These are phyloP conservation scores for Zaprionus ornatus DNA, from an alignment of 1,140 invertebrate genomes.

Conservation along the genomic window DNA sequence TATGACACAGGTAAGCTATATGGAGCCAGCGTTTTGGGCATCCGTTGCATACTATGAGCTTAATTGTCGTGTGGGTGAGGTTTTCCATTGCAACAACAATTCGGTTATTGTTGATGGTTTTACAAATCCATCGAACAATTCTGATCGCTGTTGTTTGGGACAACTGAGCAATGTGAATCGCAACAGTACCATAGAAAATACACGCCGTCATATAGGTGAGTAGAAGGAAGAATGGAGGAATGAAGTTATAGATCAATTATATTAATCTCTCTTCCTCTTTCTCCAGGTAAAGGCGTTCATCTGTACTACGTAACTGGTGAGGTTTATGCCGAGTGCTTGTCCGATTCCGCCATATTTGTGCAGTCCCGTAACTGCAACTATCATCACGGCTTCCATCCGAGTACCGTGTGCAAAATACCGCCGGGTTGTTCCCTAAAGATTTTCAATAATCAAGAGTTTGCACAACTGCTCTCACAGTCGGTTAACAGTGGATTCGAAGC, in stretches of 20 bases:
- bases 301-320: slow-evolving; percentile 99
- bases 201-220: slow-evolving; percentile 97
- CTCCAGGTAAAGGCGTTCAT: slow-evolving; percentile 90
- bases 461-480: slow-evolving; percentile 94
- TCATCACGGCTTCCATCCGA: slow-evolving; percentile 97
- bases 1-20: slow-evolving; percentile 92
- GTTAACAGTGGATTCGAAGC: slow-evolving; percentile 98
- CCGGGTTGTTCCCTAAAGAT: slow-evolving; percentile 97
- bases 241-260: neutral
- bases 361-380: slow-evolving; percentile 98
- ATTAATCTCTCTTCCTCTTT: neutral
- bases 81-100: slow-evolving; percentile 96
- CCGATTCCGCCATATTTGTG: slow-evolving; percentile 98
- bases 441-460: slow-evolving; percentile 99
- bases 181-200: slow-evolving; percentile 99
- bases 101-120: slow-evolving; percentile 98
- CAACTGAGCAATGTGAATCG: slow-evolving; percentile 98
- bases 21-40: slow-evolving; percentile 97
- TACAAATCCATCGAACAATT: slow-evolving; percentile 97
- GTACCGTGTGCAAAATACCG: slow-evolving; percentile 97
- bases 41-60: slow-evolving; percentile 98
- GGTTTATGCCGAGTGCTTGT: slow-evolving; percentile 98
- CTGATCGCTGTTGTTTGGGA: slow-evolving; percentile 96
- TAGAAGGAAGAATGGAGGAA: neutral
- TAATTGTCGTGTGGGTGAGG: slow-evolving; percentile 97